A percentile compares a stretch with the other conserved stretches of the same genome.
These are phyloP conservation scores for Thysanoteuthis rhombus DNA, from an alignment of 2,888 invertebrate species.

Conservation along the genomic window DNA sequence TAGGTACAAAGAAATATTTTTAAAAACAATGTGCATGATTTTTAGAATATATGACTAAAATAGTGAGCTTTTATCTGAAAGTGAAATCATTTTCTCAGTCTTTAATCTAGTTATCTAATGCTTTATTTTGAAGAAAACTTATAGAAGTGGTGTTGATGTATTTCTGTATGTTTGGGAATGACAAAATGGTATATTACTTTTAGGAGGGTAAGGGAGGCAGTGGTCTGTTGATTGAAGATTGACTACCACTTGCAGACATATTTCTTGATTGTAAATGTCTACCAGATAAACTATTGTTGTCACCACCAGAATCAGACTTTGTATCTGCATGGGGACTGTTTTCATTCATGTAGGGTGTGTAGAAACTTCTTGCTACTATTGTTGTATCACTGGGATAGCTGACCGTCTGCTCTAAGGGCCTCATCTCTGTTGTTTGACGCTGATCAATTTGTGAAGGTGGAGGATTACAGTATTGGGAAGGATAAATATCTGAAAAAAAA, in stretches of 20 bases:
- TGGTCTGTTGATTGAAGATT: not conserved
- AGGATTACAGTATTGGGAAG: not conserved
- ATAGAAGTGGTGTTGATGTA: not conserved
- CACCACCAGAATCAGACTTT: not conserved
- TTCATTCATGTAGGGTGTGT: not conserved
- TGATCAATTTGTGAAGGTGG: not conserved
- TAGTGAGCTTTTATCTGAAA: not conserved
- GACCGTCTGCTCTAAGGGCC: not conserved
- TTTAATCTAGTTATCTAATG: not conserved
- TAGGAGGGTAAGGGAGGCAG: not conserved
- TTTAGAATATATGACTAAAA: not conserved
- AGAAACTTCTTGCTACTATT: not conserved
- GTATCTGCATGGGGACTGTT: not conserved
- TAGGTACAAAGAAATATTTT: not conserved
- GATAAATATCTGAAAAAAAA: not conserved
- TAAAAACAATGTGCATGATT: not conserved
- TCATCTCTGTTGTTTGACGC: not conserved
- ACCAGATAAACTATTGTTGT: not conserved
- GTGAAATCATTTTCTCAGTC: not conserved
- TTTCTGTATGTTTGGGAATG: not conserved
- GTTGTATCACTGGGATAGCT: constrained; percentile 12
- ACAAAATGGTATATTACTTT: not conserved
- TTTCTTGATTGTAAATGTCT: not conserved
- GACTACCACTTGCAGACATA: not conserved
- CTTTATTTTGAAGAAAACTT: not conserved